A percentile compares a stretch with the other conserved stretches of the same genome.
Conservation (phyloP, 2,113 vertebrate genomes). For the Ictalurus furcatus region DNA sequence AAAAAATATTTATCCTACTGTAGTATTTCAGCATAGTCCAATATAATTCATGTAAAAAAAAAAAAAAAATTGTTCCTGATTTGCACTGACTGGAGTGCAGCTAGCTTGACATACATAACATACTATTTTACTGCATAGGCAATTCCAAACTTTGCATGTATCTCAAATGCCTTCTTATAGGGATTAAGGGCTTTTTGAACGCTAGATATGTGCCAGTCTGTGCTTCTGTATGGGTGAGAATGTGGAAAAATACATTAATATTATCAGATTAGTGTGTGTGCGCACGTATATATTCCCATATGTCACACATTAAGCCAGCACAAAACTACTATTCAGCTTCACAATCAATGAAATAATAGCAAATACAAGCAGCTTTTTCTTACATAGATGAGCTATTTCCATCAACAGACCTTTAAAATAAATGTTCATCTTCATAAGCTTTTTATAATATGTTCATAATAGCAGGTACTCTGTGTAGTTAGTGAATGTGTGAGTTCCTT, state of each 20-base stretch:
- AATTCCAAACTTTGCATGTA: constrained; percentile 2
- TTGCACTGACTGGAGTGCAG: not conserved
- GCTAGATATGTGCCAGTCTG: not conserved
- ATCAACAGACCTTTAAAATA: constrained; percentile 26
- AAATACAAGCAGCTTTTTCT: constrained; percentile 29
- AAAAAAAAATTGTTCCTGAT: not conserved
- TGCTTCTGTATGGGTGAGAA: constrained; percentile 12
- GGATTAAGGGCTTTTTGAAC: not conserved
- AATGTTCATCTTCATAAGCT: constrained; percentile 27
- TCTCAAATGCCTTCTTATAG: not conserved
- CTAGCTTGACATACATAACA: not conserved
- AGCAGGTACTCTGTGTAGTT: constrained; percentile 26
- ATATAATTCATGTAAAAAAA: not conserved
- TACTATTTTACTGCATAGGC: not conserved
- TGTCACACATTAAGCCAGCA: constrained; percentile 33
- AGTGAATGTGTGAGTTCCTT: constrained; percentile 35
- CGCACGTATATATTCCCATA: constrained; percentile 12
- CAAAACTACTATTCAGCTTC: constrained; percentile 34
- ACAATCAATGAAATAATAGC: constrained; percentile 27
- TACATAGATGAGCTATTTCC: constrained; percentile 17
- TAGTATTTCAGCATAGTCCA: not conserved
- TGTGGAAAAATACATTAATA: constrained; percentile 11
- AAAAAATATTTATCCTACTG: not conserved
- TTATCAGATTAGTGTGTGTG: not conserved
- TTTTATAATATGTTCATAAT: constrained; percentile 9